Evolutionary conservation across 2,888 invertebrate species (phyloP).

Genomic region (Drosophila mettleri): DNA sequence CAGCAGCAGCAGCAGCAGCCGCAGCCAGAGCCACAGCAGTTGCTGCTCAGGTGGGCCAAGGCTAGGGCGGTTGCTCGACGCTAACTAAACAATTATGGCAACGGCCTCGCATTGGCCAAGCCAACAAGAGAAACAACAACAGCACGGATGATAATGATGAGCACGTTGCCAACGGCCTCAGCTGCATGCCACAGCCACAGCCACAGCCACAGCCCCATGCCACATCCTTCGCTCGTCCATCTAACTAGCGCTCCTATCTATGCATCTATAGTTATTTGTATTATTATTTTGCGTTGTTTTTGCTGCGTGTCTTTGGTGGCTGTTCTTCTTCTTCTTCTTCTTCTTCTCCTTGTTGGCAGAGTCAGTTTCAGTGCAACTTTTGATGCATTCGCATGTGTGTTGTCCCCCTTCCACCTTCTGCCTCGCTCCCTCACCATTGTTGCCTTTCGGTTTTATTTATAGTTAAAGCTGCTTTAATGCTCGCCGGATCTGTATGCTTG

Average conservation of each 20-base stretch:
- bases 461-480: constrained; percentile 71
- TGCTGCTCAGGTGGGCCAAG: constrained; percentile 73
- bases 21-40: constrained; percentile 17
- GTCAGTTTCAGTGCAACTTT: constrained; percentile 55
- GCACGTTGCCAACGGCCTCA: constrained; percentile 55
- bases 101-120: constrained; percentile 58
- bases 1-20: constrained; percentile 11
- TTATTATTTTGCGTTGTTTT: constrained; percentile 76
- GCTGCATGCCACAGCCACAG: no score
- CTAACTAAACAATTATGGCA: constrained; percentile 79
- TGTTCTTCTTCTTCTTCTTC: constrained; percentile 17
- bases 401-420: background rate
- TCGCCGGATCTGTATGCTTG: constrained; percentile 46
- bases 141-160: constrained; percentile 45
- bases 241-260: constrained; percentile 78
- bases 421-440: constrained; percentile 41
- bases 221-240: constrained; percentile 72
- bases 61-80: constrained; percentile 62
- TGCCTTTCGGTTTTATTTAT: constrained; percentile 76
- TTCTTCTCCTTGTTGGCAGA: constrained; percentile 13
- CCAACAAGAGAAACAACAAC: constrained; percentile 29
- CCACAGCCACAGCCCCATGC: no score
- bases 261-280: constrained; percentile 80
- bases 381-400: constrained; percentile 65
- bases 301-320: constrained; percentile 39